Base-by-base conservation (phyloP, 2,113 vertebrate genomes). In the Natator depressus region DNA sequence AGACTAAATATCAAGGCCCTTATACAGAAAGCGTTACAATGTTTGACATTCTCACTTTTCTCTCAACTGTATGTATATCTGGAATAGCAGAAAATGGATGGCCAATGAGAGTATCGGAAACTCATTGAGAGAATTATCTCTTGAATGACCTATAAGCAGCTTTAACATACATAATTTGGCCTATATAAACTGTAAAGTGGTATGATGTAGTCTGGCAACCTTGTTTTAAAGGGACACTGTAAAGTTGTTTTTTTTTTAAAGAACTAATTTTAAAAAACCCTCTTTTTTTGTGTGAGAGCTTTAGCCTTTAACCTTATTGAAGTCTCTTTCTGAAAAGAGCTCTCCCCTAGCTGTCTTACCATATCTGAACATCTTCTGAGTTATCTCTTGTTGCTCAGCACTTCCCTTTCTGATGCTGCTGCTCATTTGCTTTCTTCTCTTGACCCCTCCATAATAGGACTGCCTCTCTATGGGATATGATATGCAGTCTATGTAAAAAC, bases 1-100 rank as follows among this genome's bases (percentile, higher is more conserved):
- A 49, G 72, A 87, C 55, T 25, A 47, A 11, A 3, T 0, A 59
- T 1, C 51, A 82, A 0, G 59, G 75, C 79, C 79, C 93, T 88
- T 86, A 87, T 91, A 90, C 78, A 81, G 85, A 86, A 65, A 69
- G 35, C 42, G 6, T 86, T 79, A 78, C 89, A 91, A 57, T 88
- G 93, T 91, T 91, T 88, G 97, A 92, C 90, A 89, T 72, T 93
- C 94, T 88, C 89, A 42, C 65, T 97, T 96, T 80, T 31, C 75
- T 87, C 57, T 79, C 92, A 82, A 65, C 92, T 82, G 19, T 72
- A 53, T 82, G 5, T 42, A 1, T 91, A 82, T 86, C 81, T 88
- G 84, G 22, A 94, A 87, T 31, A 13, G 38, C 88, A 87, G 84
- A 91, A 93, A 89, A 78, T 54, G 88, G 42, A 75, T 31, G 57